Percentiles rank a stretch among this genome's conserved stretches.
Evolutionary conservation across 2,113 vertebrate genomes (phyloP).

Genomic region (Sinocyclocheilus anophthalmus): DNA sequence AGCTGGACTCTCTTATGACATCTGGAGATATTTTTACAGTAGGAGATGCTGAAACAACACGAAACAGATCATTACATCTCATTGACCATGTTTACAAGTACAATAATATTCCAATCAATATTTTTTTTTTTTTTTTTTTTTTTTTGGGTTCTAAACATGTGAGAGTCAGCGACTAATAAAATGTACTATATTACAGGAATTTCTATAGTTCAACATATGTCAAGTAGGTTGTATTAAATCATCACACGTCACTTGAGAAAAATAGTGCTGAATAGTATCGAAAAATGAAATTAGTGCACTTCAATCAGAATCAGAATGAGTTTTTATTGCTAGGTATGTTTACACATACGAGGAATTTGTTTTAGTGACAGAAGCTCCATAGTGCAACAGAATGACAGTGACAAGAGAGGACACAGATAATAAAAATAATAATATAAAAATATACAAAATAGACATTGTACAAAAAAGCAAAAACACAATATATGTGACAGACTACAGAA

Average conservation of each 20-base stretch:
- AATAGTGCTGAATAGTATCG: not conserved
- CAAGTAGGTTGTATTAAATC: not conserved
- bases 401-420: no score
- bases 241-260: not conserved
- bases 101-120: not conserved
- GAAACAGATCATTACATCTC: not conserved
- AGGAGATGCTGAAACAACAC: conserved; percentile 11
- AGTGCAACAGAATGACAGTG: no score
- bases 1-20: no score
- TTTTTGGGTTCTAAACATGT: not conserved
- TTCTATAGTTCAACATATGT: not conserved
- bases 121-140: no score
- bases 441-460: no score
- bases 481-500: not conserved
- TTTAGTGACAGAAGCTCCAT: no score
- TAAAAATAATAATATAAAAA: no score
- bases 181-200: not conserved
- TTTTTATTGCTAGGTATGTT: no score
- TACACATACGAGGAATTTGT: no score
- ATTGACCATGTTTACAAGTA: not conserved
- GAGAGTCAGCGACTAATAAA: not conserved
- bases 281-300: not conserved
- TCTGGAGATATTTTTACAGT: not conserved
- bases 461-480: no score
- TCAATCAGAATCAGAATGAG: not conserved